Conservation (phyloP, 2,797 vertebrate species). For the Hylomyscus alleni region DNA sequence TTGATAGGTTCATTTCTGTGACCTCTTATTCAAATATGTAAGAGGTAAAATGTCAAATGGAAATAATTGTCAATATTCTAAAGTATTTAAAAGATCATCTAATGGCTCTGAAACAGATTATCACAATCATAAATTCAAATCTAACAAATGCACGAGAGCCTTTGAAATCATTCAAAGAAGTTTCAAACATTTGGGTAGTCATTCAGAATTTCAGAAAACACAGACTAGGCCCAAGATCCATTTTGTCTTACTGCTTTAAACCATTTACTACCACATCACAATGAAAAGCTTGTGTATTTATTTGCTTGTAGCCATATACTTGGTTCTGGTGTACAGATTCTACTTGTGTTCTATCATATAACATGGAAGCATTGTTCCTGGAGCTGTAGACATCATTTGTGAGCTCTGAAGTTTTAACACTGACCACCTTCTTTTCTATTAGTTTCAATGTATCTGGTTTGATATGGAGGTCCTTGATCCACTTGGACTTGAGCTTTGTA, state of each 20-base stretch:
- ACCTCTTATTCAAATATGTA: background rate
- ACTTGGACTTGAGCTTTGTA: no score
- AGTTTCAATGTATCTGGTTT: no score
- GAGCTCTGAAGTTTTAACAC: background rate
- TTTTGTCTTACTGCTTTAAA: background rate
- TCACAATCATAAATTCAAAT: background rate
- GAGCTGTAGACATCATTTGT: background rate
- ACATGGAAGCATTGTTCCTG: background rate
- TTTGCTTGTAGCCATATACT: background rate
- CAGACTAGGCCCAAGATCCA: background rate
- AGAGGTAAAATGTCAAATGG: background rate
- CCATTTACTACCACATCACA: no score
- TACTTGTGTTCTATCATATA: background rate
- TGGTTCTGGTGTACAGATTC: background rate
- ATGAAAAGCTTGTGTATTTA: background rate
- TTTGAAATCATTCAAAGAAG: background rate
- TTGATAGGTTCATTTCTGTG: background rate
- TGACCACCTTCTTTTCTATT: no score
- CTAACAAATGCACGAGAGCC: background rate
- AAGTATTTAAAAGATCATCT: background rate
- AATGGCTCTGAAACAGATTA: background rate
- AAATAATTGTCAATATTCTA: background rate
- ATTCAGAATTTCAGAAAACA: background rate
- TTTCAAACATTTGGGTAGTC: background rate
- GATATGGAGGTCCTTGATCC: no score